These are phyloP conservation scores for Dione vanillae DNA, from an alignment of 2,888 invertebrate genomes.

Conservation along the genomic window DNA sequence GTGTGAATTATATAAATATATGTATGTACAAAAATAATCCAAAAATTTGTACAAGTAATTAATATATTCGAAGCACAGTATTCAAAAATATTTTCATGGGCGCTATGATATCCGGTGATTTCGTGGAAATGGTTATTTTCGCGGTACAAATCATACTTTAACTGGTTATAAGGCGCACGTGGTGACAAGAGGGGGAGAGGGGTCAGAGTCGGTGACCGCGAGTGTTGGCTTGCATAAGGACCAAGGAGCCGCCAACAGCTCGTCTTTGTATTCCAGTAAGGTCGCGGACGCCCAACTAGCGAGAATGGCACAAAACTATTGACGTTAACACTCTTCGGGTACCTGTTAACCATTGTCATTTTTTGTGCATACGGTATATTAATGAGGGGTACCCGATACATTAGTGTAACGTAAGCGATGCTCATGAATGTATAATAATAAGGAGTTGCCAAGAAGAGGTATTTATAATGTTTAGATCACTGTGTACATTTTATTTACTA, in stretches of 20 bases:
- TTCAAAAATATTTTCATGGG: slow-evolving; percentile 51
- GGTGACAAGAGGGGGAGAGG: slow-evolving; percentile 48
- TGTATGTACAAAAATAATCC: not conserved
- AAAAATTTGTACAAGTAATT: not conserved
- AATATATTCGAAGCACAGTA: slow-evolving; percentile 18
- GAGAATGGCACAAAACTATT: slow-evolving; percentile 77
- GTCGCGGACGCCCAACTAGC: slow-evolving; percentile 71
- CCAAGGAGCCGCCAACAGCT: slow-evolving; percentile 56
- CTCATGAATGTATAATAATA: slow-evolving; percentile 9
- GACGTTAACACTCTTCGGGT: slow-evolving; percentile 69
- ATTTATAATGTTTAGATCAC: not conserved
- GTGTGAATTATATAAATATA: not conserved
- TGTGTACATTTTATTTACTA: not conserved
- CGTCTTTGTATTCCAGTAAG: slow-evolving; percentile 75
- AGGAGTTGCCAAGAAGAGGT: not conserved
- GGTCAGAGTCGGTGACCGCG: slow-evolving; percentile 75
- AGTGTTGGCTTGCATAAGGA: slow-evolving; percentile 73
- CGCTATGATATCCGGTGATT: slow-evolving; percentile 69
- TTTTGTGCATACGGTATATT: slow-evolving; percentile 69
- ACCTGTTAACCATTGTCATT: slow-evolving; percentile 71
- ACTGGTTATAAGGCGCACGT: slow-evolving; percentile 59
- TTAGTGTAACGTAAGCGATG: slow-evolving; percentile 7
- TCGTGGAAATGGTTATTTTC: slow-evolving; percentile 80
- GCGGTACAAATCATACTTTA: slow-evolving; percentile 63
- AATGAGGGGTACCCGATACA: slow-evolving; percentile 56